Evolutionary conservation across 2,797 vertebrate genomes (phyloP).

Genomic region (Pangasius larnaudii): DNA sequence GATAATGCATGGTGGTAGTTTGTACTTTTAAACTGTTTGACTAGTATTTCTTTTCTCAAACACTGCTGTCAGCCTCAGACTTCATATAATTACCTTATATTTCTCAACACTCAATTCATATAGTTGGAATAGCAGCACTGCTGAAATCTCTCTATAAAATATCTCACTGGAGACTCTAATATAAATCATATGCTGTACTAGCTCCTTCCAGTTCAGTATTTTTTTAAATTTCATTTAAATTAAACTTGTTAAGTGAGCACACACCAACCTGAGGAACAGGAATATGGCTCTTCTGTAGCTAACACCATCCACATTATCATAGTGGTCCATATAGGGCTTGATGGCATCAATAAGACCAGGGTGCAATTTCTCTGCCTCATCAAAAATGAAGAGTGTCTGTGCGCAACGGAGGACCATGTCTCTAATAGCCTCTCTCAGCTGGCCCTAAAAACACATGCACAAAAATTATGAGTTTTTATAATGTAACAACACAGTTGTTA

Average conservation of each 20-base stretch:
- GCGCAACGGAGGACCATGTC: slow-evolving; percentile 81
- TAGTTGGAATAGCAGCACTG: not conserved
- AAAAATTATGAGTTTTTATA: not conserved
- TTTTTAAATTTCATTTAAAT: not conserved
- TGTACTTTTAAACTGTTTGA: not conserved
- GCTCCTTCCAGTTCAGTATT: not conserved
- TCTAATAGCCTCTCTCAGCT: slow-evolving; percentile 81
- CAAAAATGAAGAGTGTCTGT: slow-evolving; percentile 92
- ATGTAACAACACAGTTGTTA: not conserved
- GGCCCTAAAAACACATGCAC: slow-evolving; percentile 72
- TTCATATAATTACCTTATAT: not conserved
- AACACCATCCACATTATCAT: slow-evolving; percentile 67
- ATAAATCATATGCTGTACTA: not conserved
- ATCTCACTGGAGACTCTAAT: not conserved
- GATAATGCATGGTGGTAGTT: not conserved
- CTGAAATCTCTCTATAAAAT: not conserved
- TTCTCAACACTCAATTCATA: not conserved
- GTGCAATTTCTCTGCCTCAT: slow-evolving; percentile 96
- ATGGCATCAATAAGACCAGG: slow-evolving; percentile 86
- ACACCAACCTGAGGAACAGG: slow-evolving; percentile 90
- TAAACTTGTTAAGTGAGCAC: not conserved
- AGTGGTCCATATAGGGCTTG: slow-evolving; percentile 81
- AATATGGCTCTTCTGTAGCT: slow-evolving; percentile 83
- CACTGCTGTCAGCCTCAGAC: not conserved
- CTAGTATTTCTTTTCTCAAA: not conserved